Base-by-base conservation (phyloP, 2,113 vertebrate species). In the Microcebus jonahi region DNA sequence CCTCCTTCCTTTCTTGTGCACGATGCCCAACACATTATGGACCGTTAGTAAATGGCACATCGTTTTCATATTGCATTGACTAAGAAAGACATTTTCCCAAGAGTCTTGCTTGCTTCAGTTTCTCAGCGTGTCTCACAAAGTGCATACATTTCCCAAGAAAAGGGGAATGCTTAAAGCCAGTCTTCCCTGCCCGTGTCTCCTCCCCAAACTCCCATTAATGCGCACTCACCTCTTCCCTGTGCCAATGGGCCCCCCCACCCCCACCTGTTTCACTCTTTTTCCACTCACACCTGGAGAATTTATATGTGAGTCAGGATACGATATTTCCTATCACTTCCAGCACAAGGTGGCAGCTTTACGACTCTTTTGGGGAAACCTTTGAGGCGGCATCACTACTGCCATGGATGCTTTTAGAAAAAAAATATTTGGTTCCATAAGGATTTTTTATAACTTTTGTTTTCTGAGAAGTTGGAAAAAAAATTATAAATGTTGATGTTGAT, bases 1-100 rank as follows among this genome's bases (percentile, higher is more conserved):
- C 89, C 53, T 93, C 42, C 81, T 57, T 86, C 84, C 65, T 90
- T 86, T 55, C 73, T 20, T 63, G 29, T 53, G 25, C 21, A n/a
- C 13, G 59, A 68, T 95, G 81, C 81, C 53, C 53, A 75, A 34
- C 65, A 81, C 10, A 50, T 81, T 55, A 95, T 27, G 67, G 76
- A 17, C 59, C 42, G 61, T 45, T 96, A 92, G 96, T 95, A 95
- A 96, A 90, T 50, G 65, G 77, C 96, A 92, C 57, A 67, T 88
- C 76, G 2, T 90, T 96, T 95, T 96, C 61, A 88, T 42, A 45
- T n/a, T 61, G 59, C 53, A 27, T 4, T 80, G 86, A 91, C 57
- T 77, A 76, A 76, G 79, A 95, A 91, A 53, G 88, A 79, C 93
- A 68, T 85, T 92, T 96, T 82, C 76, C 67, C 34, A 53, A 67